Percentiles rank a stretch among this genome's conserved stretches.
phyloP scores from a whole-genome alignment of 1,140 invertebrate species.

The Monochamus saltuarius region DNA sequence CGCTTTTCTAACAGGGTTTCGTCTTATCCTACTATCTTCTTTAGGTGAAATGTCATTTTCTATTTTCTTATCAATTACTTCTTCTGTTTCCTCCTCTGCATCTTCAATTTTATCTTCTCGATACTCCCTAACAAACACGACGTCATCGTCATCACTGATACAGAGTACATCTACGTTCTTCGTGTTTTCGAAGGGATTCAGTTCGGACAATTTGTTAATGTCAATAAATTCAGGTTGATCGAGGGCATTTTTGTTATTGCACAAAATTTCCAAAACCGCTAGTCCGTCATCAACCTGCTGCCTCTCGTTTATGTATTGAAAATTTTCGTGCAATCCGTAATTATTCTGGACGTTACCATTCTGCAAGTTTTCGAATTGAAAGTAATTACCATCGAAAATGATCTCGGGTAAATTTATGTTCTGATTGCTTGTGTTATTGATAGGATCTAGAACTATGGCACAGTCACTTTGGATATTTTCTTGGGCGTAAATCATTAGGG shows the following conservation, averaged over 20 bases:
- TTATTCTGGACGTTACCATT: neutral
- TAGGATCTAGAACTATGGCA: slow-evolving; percentile 14
- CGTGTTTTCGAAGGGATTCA: neutral
- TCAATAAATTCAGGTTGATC: slow-evolving; percentile 25
- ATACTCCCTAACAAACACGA: slow-evolving; percentile 39
- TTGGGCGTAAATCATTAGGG: neutral
- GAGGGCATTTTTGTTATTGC: slow-evolving; percentile 5
- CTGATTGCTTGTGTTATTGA: slow-evolving; percentile 9
- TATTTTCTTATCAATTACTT: neutral
- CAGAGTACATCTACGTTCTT: neutral
- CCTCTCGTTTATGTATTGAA: neutral
- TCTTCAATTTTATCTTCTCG: slow-evolving; percentile 10
- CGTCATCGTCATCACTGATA: slow-evolving; percentile 33
- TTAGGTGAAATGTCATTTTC: no score
- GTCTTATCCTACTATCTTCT: slow-evolving; percentile 12
- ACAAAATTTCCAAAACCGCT: slow-evolving; percentile 15
- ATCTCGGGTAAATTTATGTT: slow-evolving; percentile 6
- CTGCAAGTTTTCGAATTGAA: neutral
- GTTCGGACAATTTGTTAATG: slow-evolving; percentile 20
- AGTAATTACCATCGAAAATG: slow-evolving; percentile 13
- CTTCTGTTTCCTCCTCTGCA: slow-evolving; percentile 6
- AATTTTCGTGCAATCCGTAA: neutral
- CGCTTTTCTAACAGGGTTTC: slow-evolving; percentile 32
- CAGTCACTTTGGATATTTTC: slow-evolving; percentile 14
- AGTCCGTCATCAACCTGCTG: neutral